Evolutionary conservation across 2,113 vertebrate species (phyloP).

Genomic region (Oncorhynchus kisutch): DNA sequence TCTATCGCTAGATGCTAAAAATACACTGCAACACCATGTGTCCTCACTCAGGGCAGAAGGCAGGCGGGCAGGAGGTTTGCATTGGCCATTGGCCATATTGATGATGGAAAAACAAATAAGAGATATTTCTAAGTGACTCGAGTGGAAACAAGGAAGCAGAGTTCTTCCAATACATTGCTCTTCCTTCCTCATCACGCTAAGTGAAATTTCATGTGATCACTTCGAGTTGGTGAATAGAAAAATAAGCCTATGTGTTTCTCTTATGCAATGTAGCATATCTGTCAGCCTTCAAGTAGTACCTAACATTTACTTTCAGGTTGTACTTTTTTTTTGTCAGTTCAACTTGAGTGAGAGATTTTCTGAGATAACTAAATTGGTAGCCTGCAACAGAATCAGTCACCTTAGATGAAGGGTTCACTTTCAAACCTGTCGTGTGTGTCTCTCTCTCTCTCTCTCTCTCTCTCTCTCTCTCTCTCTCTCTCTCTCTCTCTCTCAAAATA

Average conservation of each 20-base stretch:
- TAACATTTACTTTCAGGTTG: neutral
- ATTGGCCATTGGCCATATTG: slow-evolving; percentile 31
- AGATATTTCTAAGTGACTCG: slow-evolving; percentile 14
- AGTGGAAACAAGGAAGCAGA: neutral
- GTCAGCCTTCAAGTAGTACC: neutral
- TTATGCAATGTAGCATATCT: neutral
- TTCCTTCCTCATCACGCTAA: neutral
- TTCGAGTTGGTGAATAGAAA: too few relatives aligned
- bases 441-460: slow-evolving; percentile 1
- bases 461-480: too few relatives aligned
- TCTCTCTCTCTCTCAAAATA: neutral
- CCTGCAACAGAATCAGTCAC: neutral
- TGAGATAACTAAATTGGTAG: neutral
- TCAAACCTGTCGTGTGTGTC: neutral
- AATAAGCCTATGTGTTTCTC: too few relatives aligned
- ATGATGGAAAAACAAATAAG: slow-evolving; percentile 54
- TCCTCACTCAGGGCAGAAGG: slow-evolving; percentile 1
- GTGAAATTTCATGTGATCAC: neutral
- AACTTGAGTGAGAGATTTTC: neutral
- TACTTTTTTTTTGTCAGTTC: neutral
- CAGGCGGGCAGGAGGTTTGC: slow-evolving; percentile 23
- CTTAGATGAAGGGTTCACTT: neutral
- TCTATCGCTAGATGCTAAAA: slow-evolving; percentile 61
- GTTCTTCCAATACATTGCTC: slow-evolving; percentile 4
- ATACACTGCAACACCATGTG: slow-evolving; percentile 40